Evolutionary conservation across 2,888 invertebrate species (phyloP).

Genomic region (Drosophila kambysellisi): DNA sequence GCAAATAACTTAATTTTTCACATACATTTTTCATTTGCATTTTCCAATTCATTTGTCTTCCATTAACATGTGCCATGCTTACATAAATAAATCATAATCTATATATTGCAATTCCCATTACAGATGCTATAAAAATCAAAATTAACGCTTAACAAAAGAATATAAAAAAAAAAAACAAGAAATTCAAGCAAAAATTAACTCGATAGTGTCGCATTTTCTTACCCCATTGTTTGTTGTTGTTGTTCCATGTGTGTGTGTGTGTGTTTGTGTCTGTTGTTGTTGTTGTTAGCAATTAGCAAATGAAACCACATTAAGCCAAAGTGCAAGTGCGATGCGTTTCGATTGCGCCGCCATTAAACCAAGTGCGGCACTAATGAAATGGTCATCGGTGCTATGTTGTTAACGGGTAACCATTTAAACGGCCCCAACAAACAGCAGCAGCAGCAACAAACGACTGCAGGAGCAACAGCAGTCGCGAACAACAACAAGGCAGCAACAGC

Average conservation of each 20-base stretch:
- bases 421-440: constrained; percentile 74
- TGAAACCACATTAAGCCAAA: constrained; percentile 22
- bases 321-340: constrained; percentile 53
- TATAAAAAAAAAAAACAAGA: background rate
- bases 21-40: constrained; percentile 41
- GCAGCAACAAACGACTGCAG: constrained; percentile 36
- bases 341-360: constrained; percentile 66
- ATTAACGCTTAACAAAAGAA: constrained; percentile 50
- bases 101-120: constrained; percentile 71
- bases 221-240: constrained; percentile 31
- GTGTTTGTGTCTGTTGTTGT: constrained; percentile 16
- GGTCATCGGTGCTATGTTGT: constrained; percentile 86
- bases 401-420: constrained; percentile 84
- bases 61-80: constrained; percentile 15
- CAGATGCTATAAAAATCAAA: constrained; percentile 64
- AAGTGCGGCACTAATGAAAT: constrained; percentile 84
- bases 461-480: constrained; percentile 31
- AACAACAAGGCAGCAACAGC: constrained; percentile 47
- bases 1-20: constrained; percentile 23
- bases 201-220: constrained; percentile 40
- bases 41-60: constrained; percentile 39
- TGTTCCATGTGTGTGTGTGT: constrained; percentile 15
- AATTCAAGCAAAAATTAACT: constrained; percentile 23
- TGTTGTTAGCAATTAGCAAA: constrained; percentile 30
- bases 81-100: constrained; percentile 56